Conservation (phyloP, 2,888 invertebrate genomes). For the Lymantria monacha region DNA sequence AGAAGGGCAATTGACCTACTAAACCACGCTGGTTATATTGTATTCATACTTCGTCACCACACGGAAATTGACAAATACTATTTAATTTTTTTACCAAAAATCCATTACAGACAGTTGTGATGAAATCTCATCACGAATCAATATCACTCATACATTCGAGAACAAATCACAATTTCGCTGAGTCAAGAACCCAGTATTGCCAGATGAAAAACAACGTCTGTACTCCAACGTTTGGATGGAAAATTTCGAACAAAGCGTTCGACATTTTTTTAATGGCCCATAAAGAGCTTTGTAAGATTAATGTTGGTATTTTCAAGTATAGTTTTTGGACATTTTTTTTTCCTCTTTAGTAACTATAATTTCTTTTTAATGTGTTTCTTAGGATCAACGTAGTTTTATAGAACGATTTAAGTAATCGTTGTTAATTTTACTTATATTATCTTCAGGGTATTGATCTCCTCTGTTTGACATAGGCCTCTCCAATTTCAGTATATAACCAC, state of each 20-base stretch:
- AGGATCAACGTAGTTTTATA: not conserved
- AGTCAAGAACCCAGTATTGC: slow-evolving; percentile 15
- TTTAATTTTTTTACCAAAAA: not conserved
- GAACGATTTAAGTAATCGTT: not conserved
- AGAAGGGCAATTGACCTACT: too few relatives aligned
- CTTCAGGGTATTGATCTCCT: too few relatives aligned
- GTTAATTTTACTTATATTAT: not conserved
- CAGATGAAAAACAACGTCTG: slow-evolving; percentile 4
- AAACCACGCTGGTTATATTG: too few relatives aligned
- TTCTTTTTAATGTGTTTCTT: slow-evolving; percentile 4
- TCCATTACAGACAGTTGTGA: not conserved
- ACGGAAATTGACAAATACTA: too few relatives aligned
- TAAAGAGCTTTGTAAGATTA: slow-evolving; percentile 3
- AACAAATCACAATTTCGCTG: slow-evolving; percentile 22
- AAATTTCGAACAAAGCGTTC: not conserved
- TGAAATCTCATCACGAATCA: slow-evolving; percentile 23
- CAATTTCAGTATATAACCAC: too few relatives aligned
- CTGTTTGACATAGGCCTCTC: too few relatives aligned
- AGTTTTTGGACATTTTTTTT: slow-evolving; percentile 1
- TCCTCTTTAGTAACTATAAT: not conserved
- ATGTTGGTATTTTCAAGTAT: slow-evolving; percentile 6
- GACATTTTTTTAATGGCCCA: slow-evolving; percentile 4
- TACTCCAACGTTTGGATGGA: slow-evolving; percentile 4
- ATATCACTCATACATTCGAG: slow-evolving; percentile 18
- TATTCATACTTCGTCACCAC: too few relatives aligned